phyloP scores from a whole-genome alignment of 2,888 invertebrate genomes.

The Hydraecia micacea region DNA sequence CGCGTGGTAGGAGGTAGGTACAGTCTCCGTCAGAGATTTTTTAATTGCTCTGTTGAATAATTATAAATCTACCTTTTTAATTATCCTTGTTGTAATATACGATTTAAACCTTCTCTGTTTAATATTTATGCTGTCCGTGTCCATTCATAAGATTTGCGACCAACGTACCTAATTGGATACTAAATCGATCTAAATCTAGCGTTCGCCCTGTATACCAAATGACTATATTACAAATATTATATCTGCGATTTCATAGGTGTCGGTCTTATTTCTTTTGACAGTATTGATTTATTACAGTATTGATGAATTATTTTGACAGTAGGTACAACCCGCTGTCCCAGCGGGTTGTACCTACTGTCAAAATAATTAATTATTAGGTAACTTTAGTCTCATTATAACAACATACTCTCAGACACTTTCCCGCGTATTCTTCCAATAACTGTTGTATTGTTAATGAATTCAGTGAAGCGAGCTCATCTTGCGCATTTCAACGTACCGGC shows the following conservation, averaged over 20 bases:
- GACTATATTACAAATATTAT: slow-evolving; percentile 54
- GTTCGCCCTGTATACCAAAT: slow-evolving; percentile 33
- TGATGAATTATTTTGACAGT: too few relatives aligned
- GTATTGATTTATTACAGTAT: too few relatives aligned
- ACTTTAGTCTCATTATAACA: neutral
- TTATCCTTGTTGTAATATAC: slow-evolving; percentile 27
- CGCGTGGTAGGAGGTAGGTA: neutral
- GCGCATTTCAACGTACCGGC: slow-evolving; percentile 14
- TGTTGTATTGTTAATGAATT: slow-evolving; percentile 41
- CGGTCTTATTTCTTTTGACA: slow-evolving; percentile 5
- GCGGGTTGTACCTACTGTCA: neutral
- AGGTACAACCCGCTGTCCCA: too few relatives aligned
- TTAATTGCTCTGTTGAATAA: slow-evolving; percentile 2
- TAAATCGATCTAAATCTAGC: slow-evolving; percentile 65
- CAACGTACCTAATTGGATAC: slow-evolving; percentile 68
- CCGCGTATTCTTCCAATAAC: slow-evolving; percentile 16
- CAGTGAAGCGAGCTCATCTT: slow-evolving; percentile 37
- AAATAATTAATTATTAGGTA: neutral
- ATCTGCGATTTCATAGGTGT: neutral
- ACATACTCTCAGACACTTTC: slow-evolving; percentile 24
- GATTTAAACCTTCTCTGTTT: slow-evolving; percentile 23
- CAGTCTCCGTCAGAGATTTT: neutral
- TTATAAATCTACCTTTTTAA: slow-evolving; percentile 8
- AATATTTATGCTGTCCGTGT: slow-evolving; percentile 38
- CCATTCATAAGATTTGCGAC: slow-evolving; percentile 46